A percentile compares a stretch with the other conserved stretches of the same genome.
Evolutionary conservation across 2,797 vertebrate species (phyloP).

Genomic region (Eurystomus glaucurus): DNA sequence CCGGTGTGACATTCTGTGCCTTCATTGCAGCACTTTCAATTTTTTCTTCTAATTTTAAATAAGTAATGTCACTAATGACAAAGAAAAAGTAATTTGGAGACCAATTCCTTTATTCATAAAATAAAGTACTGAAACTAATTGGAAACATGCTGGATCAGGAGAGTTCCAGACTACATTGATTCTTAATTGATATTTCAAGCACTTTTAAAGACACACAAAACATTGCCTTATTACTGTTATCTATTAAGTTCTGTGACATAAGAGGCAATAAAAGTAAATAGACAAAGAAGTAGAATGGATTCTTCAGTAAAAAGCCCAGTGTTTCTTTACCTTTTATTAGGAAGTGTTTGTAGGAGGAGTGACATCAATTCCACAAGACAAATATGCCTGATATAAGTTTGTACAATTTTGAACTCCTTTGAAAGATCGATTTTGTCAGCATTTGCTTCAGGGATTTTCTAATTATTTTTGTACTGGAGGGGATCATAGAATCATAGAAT

Average conservation of each 20-base stretch:
- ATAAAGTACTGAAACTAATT: not conserved
- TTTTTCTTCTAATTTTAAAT: not conserved
- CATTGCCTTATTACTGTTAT: not conserved
- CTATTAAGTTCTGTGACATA: not conserved
- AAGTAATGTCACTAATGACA: not conserved
- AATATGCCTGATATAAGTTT: not conserved
- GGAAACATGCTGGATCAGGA: not conserved
- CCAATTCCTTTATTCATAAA: not conserved
- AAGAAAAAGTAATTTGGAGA: not conserved
- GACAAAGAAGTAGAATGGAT: not conserved
- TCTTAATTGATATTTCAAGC: not conserved
- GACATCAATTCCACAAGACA: not conserved
- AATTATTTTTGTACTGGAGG: not conserved
- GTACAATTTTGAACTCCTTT: not conserved
- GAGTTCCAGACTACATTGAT: not conserved
- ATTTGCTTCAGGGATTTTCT: not conserved
- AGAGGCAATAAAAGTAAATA: not conserved
- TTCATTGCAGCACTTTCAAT: not conserved
- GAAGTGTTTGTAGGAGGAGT: fast-evolving
- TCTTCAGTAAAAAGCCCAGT: not conserved
- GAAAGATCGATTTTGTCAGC: not conserved
- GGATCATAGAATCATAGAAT: too few species aligned
- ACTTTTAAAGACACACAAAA: not conserved
- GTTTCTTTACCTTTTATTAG: not conserved
- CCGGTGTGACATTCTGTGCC: not conserved